Percentiles rank a stretch among this genome's conserved stretches.
Evolutionary conservation across 2,113 vertebrate genomes (phyloP).

Genomic region (Orycteropus afer): DNA sequence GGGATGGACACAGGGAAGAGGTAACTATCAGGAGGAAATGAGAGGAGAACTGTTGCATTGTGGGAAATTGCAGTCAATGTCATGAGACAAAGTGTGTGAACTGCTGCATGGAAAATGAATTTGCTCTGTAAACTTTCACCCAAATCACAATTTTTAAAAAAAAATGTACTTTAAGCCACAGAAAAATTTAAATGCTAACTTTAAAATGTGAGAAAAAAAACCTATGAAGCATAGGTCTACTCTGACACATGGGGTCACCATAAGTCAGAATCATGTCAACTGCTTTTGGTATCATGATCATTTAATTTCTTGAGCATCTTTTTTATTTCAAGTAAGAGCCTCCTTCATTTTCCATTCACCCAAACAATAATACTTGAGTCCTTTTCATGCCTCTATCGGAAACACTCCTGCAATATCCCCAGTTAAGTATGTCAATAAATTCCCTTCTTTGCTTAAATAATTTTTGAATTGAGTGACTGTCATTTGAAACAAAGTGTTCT

Average conservation of each 20-base stretch:
- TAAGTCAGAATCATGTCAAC: background rate
- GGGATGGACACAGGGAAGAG: too few species aligned
- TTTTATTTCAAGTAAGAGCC: background rate
- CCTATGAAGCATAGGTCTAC: background rate
- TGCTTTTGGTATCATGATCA: background rate
- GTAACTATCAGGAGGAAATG: too few species aligned
- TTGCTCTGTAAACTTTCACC: too few species aligned
- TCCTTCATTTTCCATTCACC: background rate
- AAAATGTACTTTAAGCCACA: too few species aligned
- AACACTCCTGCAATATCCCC: background rate
- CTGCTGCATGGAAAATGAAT: too few species aligned
- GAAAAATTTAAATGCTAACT: too few species aligned
- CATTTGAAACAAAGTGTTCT: background rate
- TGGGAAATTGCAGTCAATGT: too few species aligned
- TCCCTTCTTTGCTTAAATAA: slow-evolving; percentile 32
- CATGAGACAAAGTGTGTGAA: too few species aligned
- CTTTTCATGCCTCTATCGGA: background rate
- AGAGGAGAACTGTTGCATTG: too few species aligned
- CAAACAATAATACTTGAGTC: background rate
- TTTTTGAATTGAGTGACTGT: background rate
- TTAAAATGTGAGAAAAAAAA: too few species aligned
- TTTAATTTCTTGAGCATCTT: background rate
- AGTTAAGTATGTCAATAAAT: background rate
- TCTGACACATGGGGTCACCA: background rate
- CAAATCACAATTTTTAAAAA: too few species aligned